Conservation (phyloP, 37 sponge, comb jelly and placozoan species). For the Oscarella lobularis region DNA sequence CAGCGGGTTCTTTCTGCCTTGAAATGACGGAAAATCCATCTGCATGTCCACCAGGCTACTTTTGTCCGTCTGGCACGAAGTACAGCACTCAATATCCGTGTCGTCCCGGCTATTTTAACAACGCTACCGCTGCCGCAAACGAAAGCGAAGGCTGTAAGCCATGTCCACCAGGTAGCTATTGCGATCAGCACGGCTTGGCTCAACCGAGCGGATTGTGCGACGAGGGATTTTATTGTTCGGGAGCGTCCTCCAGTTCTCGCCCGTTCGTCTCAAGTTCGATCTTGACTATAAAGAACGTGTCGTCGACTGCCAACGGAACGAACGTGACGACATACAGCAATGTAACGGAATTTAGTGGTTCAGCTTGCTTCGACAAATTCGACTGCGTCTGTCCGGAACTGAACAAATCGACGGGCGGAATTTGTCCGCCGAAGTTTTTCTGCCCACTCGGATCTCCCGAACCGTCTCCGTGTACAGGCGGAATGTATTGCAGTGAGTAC, state of each 20-base stretch:
- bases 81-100: slow-evolving; percentile 6
- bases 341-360: background rate
- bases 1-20: slow-evolving; percentile 15
- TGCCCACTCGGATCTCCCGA: background rate
- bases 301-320: background rate
- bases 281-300: background rate
- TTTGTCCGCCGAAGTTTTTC: background rate
- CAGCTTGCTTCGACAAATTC: background rate
- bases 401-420: background rate
- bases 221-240: background rate
- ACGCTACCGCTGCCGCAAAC: background rate
- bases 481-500: background rate
- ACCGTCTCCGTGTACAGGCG: background rate
- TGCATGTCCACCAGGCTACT: slow-evolving; percentile 1
- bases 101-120: slow-evolving; percentile 14
- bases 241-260: background rate
- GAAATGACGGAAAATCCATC: background rate
- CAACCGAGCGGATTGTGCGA: background rate
- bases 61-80: slow-evolving; percentile 10
- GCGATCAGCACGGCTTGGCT: background rate
- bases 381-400: background rate
- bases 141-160: background rate
- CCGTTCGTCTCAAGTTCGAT: background rate
- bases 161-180: background rate
- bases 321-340: background rate